Base-by-base conservation (phyloP, 2,797 vertebrate genomes). In the Phataginus tricuspis region DNA sequence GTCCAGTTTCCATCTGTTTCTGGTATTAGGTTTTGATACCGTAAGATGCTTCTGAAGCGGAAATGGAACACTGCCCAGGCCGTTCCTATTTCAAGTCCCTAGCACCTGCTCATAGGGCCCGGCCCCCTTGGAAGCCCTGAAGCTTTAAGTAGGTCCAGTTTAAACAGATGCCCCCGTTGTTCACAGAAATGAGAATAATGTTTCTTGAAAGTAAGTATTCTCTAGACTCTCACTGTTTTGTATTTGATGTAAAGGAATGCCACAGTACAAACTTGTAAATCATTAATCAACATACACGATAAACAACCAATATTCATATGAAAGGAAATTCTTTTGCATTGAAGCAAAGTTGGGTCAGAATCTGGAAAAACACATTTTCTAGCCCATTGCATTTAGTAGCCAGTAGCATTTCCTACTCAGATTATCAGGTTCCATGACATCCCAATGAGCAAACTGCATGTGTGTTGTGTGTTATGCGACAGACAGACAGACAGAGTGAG, bases 1-100 rank as follows among this genome's bases (percentile, higher is more conserved):
- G 86, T 88, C 72, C 42, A 78, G 90, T 92, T 91, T 97, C 94
- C 86, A 95, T 95, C 80, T 93, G 79, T 77, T 77, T 96, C 90
- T 34, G 51, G 80, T 79, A 63, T 97, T 94, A 77, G 71, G 91
- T 95, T 97, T 97, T 86, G 79, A 93, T 53, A 68, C 37, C 15
- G 18, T 63, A 53, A 90, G 92, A 92, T 23, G 39, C 91, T 95
- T 87, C 90, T 57, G 74, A 94, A 96, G 94, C 66, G 95, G 95
- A 94, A 93, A 91, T 31, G 71, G 68, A 95, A 96, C 15, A 18
- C 77, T 51, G 75, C 59, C 57, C 68, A 5, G 75, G 59, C 53
- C 92, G 45, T 63, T 59, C 72, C 89, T 95, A 69, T 84, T 95
- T 82, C 64, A 90, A 91, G 89, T 90, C 80, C 37, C 55, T 2